Evolutionary conservation across 2,113 vertebrate species (phyloP).

Genomic region (Prietella phreatophila): DNA sequence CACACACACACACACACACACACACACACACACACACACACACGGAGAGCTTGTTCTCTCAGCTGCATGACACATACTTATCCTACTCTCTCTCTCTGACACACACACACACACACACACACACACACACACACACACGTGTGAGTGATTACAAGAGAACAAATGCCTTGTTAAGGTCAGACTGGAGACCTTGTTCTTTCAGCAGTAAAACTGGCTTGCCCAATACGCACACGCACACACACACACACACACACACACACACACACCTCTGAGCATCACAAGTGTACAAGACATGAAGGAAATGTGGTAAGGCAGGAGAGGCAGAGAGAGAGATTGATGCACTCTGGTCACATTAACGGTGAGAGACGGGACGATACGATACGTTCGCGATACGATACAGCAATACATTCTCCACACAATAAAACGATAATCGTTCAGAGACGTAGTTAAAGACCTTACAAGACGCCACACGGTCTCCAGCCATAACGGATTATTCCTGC

Average conservation of each 20-base stretch:
- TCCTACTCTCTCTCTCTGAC: background rate
- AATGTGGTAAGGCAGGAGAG: background rate
- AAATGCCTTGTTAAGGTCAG: constrained; percentile 19
- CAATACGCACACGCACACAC: background rate
- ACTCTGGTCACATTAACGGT: no score
- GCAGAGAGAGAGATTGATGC: no score
- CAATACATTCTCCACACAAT: background rate
- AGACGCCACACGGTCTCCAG: background rate
- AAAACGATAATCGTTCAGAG: background rate
- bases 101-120: constrained; percentile 12
- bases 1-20: no score
- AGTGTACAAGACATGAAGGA: background rate
- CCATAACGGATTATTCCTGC: background rate
- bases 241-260: constrained; percentile 17
- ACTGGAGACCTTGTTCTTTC: constrained; percentile 8
- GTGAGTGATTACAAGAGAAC: constrained; percentile 1
- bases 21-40: background rate
- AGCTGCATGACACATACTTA: background rate
- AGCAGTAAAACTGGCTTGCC: background rate
- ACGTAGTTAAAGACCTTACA: background rate
- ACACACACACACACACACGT: background rate
- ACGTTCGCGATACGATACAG: background rate
- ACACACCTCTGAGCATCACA: background rate
- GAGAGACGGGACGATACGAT: no score
- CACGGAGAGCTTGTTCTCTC: background rate